phyloP scores from a whole-genome alignment of 92 coral and sea anemone genomes.

The Heteractis magnifica region DNA sequence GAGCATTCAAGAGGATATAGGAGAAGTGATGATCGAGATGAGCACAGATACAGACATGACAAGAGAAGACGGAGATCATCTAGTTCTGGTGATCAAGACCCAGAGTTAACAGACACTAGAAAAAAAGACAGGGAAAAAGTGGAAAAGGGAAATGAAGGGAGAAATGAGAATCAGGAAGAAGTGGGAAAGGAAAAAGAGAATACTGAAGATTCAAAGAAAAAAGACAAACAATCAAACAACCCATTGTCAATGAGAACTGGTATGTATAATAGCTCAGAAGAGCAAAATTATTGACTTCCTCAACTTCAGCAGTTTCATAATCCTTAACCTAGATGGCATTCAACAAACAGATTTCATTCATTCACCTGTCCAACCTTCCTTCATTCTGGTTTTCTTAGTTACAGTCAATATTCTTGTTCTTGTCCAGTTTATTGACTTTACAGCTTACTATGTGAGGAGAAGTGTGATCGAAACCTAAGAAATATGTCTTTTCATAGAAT shows the following conservation, averaged over 20 bases:
- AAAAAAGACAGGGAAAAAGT: slow-evolving; percentile 7
- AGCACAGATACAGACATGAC: slow-evolving; percentile 14
- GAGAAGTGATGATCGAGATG: slow-evolving; percentile 33
- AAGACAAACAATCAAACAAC: slow-evolving; percentile 45
- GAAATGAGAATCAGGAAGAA: slow-evolving; percentile 10
- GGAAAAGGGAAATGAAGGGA: background rate
- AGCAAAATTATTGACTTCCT: too few relatives aligned
- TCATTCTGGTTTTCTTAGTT: too few relatives aligned
- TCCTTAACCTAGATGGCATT: too few relatives aligned
- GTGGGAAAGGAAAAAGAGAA: slow-evolving; percentile 15
- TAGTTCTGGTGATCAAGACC: slow-evolving; percentile 27
- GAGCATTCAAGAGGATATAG: slow-evolving; percentile 36
- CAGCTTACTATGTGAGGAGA: too few relatives aligned
- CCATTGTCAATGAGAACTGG: slow-evolving; percentile 83
- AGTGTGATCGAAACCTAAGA: too few relatives aligned
- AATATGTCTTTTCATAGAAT: too few relatives aligned
- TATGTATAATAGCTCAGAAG: slow-evolving; percentile 3
- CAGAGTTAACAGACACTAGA: slow-evolving; percentile 27
- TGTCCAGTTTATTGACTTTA: too few relatives aligned
- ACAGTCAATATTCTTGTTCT: too few relatives aligned
- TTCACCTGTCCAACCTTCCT: too few relatives aligned
- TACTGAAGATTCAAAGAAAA: slow-evolving; percentile 34
- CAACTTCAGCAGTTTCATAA: too few relatives aligned
- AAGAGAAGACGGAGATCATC: slow-evolving; percentile 32
- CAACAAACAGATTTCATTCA: too few relatives aligned